Evolutionary conservation across 2,113 vertebrate genomes (phyloP).

Genomic region (Perca schrenkii): DNA sequence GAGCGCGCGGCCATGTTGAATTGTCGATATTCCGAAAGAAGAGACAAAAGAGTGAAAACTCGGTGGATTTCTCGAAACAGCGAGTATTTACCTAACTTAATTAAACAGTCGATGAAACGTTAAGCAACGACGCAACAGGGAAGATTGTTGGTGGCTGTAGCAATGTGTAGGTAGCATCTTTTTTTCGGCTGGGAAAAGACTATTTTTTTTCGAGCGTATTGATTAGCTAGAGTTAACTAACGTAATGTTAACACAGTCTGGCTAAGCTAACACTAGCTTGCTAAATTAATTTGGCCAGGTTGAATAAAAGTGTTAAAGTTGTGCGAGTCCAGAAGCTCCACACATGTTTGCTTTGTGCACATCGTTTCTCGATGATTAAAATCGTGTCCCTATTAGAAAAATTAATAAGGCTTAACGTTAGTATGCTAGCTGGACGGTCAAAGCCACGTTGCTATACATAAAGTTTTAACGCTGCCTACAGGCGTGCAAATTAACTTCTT

Average conservation of each 20-base stretch:
- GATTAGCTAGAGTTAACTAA: background rate
- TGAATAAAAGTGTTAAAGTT: slow-evolving; percentile 1
- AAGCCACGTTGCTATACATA: slow-evolving; percentile 54
- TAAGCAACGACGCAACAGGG: slow-evolving; percentile 11
- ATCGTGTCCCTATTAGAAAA: rapidly evolving
- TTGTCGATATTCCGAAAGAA: slow-evolving; percentile 65
- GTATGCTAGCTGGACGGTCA: background rate
- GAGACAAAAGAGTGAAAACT: slow-evolving; percentile 71
- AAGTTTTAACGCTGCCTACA: slow-evolving; percentile 34
- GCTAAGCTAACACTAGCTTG: slow-evolving; percentile 51
- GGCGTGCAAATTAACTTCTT: background rate
- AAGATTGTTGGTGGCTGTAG: slow-evolving; percentile 9
- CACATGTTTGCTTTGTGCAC: background rate
- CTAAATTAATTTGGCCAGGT: background rate
- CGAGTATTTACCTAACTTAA: slow-evolving; percentile 9
- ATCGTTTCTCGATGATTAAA: background rate
- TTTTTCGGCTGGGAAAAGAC: slow-evolving; percentile 4
- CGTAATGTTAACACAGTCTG: background rate
- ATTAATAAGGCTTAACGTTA: background rate
- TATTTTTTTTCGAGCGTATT: background rate
- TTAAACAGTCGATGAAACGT: background rate
- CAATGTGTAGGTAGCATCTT: slow-evolving; percentile 23
- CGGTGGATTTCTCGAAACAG: slow-evolving; percentile 42
- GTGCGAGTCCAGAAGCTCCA: background rate
- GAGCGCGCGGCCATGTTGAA: slow-evolving; percentile 79